Percentiles rank a stretch among this genome's conserved stretches.
phyloP scores from a whole-genome alignment of 2,888 invertebrate species.

The Eumacrocentrus americanus region DNA sequence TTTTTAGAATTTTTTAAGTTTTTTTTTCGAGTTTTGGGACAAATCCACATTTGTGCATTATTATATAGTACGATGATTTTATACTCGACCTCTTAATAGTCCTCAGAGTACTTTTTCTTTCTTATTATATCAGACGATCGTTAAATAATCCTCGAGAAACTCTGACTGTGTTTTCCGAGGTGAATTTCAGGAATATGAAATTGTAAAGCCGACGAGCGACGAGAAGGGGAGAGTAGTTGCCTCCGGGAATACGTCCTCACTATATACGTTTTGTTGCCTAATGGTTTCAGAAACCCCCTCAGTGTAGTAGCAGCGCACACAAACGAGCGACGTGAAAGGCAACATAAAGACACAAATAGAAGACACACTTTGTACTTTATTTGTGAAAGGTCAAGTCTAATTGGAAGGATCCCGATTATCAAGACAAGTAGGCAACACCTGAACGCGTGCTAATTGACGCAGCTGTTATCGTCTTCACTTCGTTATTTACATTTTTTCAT shows the following conservation, averaged over 20 bases:
- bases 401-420: slow-evolving; percentile 1
- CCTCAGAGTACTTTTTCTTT: too few relatives aligned
- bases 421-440: neutral
- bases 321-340: neutral
- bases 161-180: slow-evolving; percentile 26
- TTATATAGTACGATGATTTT: too few relatives aligned
- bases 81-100: too few relatives aligned
- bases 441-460: neutral
- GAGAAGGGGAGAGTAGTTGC: neutral
- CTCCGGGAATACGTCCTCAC: neutral
- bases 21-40: too few relatives aligned
- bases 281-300: neutral
- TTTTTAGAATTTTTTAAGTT: too few relatives aligned
- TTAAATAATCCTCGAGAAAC: slow-evolving; percentile 2
- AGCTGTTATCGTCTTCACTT: too few relatives aligned
- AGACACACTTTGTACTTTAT: neutral
- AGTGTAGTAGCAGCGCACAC: neutral
- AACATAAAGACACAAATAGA: neutral
- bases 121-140: too few relatives aligned
- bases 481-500: neutral
- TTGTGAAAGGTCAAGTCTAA: neutral
- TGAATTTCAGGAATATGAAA: slow-evolving; percentile 26
- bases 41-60: too few relatives aligned
- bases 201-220: neutral
- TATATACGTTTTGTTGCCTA: slow-evolving; percentile 6